A percentile compares a stretch with the other conserved stretches of the same genome.
phyloP scores from a whole-genome alignment of 2,797 vertebrate genomes.

The Channa striata region DNA sequence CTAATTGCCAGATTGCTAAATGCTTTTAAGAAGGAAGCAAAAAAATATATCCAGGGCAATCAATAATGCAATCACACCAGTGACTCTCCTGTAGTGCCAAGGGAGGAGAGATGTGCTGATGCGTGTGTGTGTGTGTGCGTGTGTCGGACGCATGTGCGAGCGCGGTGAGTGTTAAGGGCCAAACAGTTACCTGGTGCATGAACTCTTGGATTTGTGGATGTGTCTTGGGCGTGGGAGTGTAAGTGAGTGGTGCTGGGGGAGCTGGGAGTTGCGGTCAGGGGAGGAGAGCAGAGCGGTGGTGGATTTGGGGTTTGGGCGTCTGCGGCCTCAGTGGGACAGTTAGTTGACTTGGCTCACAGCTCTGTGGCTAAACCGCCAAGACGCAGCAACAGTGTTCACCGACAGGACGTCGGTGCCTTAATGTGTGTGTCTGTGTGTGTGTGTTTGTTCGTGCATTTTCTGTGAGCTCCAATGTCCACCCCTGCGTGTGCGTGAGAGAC shows the following conservation, averaged over 20 bases:
- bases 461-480: too few species aligned
- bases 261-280: constrained; percentile 73
- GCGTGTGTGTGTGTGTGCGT: constrained; percentile 7
- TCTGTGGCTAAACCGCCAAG: constrained; percentile 59
- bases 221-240: constrained; percentile 34
- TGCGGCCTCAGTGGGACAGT: constrained; percentile 68
- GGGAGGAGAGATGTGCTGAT: constrained; percentile 42
- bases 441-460: too few species aligned
- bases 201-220: constrained; percentile 28
- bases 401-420: constrained; percentile 20
- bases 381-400: constrained; percentile 37
- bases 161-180: constrained; percentile 47
- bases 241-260: constrained; percentile 36
- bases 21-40: constrained; percentile 90
- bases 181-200: constrained; percentile 52
- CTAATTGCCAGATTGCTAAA: constrained; percentile 93
- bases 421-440: too few species aligned
- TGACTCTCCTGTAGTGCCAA: constrained; percentile 75
- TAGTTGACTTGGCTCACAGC: constrained; percentile 63
- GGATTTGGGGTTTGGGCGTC: constrained; percentile 70
- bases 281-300: constrained; percentile 25
- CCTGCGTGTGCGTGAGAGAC: too few species aligned
- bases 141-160: not conserved
- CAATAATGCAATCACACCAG: constrained; percentile 86
- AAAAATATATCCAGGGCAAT: constrained; percentile 81